Conservation (phyloP, 2,888 invertebrate species). For the Epinotia demarniana region DNA sequence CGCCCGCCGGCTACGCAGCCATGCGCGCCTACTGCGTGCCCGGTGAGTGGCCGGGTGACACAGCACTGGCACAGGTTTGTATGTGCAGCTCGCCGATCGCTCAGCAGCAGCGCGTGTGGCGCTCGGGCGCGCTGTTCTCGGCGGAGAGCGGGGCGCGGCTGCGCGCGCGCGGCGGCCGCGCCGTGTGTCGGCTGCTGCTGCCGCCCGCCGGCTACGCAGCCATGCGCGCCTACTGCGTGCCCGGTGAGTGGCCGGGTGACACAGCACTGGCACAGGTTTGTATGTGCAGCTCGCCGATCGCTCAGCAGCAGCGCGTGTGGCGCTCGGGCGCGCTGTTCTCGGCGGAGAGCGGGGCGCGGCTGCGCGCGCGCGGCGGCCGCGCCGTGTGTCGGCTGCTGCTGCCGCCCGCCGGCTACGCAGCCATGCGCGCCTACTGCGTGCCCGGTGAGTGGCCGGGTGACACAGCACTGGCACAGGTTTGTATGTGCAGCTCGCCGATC, state of each 20-base stretch:
- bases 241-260: neutral
- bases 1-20: conserved; percentile 58
- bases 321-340: conserved; percentile 52
- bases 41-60: neutral
- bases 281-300: conserved; percentile 9
- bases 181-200: conserved; percentile 58
- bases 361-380: conserved; percentile 43
- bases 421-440: conserved; percentile 49
- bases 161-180: conserved; percentile 38
- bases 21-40: conserved; percentile 47
- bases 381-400: conserved; percentile 58
- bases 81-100: conserved; percentile 21
- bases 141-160: conserved; percentile 50
- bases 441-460: neutral
- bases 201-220: conserved; percentile 59
- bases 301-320: conserved; percentile 56
- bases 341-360: conserved; percentile 48
- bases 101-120: conserved; percentile 57
- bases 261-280: neutral
- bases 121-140: conserved; percentile 51
- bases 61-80: neutral
- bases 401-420: conserved; percentile 58
- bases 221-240: conserved; percentile 47
- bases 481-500: conserved; percentile 5
- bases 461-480: neutral